Evolutionary conservation across 2,113 vertebrate species (phyloP).

Genomic region (Crypturellus undulatus): DNA sequence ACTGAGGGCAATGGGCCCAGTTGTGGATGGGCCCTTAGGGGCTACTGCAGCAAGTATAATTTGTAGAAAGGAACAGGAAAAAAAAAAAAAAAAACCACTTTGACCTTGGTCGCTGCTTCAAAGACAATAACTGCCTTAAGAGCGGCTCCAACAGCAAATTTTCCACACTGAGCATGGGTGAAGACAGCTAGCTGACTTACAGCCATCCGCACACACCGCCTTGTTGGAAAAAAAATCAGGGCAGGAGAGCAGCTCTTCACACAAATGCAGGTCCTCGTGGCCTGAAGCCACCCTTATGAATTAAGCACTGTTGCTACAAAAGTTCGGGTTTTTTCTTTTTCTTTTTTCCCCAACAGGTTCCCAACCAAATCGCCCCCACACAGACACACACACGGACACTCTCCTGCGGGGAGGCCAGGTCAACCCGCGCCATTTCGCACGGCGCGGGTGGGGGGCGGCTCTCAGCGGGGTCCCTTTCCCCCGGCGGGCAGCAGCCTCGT

Average conservation of each 20-base stretch:
- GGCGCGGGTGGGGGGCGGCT: background rate
- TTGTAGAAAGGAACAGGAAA: background rate
- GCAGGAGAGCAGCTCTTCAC: background rate
- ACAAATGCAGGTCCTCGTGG: background rate
- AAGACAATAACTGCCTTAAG: accelerated
- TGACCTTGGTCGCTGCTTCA: accelerated
- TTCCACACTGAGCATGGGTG: background rate
- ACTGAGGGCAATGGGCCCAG: accelerated
- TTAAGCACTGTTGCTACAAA: background rate
- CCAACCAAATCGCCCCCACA: accelerated
- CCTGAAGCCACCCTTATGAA: background rate
- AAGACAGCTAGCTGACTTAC: too few species aligned
- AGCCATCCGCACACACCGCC: background rate
- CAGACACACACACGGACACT: too few species aligned
- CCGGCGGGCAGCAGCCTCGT: too few species aligned
- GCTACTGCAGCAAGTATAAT: background rate
- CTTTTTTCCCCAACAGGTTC: background rate
- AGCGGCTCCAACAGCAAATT: background rate
- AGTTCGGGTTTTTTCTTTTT: background rate
- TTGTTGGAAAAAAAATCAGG: background rate
- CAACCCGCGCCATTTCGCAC: background rate
- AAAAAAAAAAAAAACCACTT: accelerated
- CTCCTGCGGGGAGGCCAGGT: background rate
- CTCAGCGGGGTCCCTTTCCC: background rate
- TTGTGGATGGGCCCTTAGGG: background rate